These are phyloP conservation scores for Vombatus ursinus DNA, from an alignment of 2,113 vertebrate genomes.

Conservation along the genomic window DNA sequence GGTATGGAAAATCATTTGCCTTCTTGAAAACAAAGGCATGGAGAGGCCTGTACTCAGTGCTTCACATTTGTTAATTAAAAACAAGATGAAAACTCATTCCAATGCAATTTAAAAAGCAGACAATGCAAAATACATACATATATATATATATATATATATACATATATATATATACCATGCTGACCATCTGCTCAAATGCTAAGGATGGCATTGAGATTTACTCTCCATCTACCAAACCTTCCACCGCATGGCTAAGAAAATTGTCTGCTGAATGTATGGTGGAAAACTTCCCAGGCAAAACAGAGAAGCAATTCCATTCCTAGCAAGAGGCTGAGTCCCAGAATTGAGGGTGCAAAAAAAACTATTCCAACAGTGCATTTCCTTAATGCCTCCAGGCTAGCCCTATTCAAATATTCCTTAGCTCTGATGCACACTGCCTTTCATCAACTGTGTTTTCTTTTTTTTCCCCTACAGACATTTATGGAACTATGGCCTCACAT, in stretches of 20 bases:
- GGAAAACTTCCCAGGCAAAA: conserved; percentile 48
- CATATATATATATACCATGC: background rate
- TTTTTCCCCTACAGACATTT: background rate
- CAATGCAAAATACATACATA: conserved; percentile 31
- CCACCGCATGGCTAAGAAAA: conserved; percentile 61
- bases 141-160: too few species aligned
- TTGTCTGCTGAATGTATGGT: conserved; percentile 57
- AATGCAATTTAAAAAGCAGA: conserved; percentile 57
- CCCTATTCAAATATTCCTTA: conserved; percentile 33
- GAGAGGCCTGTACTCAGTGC: conserved; percentile 32
- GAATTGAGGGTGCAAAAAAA: conserved; percentile 55
- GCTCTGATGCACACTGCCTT: background rate
- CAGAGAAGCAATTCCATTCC: conserved; percentile 42
- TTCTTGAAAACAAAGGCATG: conserved; percentile 46
- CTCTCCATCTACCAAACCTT: conserved; percentile 61
- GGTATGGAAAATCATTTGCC: conserved; percentile 4
- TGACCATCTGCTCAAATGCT: conserved; percentile 69
- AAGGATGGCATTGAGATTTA: conserved; percentile 66
- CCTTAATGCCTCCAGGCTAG: conserved; percentile 1
- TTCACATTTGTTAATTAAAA: conserved; percentile 75
- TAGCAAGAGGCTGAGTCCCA: conserved; percentile 60
- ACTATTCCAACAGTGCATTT: conserved; percentile 24
- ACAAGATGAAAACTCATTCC: conserved; percentile 57
- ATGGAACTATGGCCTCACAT: background rate
- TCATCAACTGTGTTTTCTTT: conserved; percentile 54